These are phyloP conservation scores for Galbula dea DNA, from an alignment of 2,113 vertebrate genomes.

Conservation along the genomic window DNA sequence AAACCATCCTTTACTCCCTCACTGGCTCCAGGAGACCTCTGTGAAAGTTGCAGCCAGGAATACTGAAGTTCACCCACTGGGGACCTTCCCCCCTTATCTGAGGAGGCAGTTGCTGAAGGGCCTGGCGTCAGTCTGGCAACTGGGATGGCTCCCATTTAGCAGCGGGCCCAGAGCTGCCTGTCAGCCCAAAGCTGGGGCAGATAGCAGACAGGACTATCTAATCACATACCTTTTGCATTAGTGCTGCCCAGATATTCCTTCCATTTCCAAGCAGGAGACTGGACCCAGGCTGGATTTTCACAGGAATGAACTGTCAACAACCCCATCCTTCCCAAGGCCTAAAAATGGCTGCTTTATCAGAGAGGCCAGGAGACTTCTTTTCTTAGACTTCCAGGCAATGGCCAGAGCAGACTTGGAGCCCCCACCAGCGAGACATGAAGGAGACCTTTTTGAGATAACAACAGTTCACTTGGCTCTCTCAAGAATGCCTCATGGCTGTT, in stretches of 20 bases:
- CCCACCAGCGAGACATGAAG: conserved; percentile 66
- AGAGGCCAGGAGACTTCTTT: conserved; percentile 69
- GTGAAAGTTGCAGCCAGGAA: conserved; percentile 45
- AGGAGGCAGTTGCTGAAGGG: conserved; percentile 68
- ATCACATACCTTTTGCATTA: conserved; percentile 65
- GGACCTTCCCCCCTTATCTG: conserved; percentile 77
- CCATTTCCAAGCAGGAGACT: conserved; percentile 41
- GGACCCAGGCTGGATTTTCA: conserved; percentile 60
- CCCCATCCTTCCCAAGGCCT: conserved; percentile 78
- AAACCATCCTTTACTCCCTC: background rate
- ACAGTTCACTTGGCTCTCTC: conserved; percentile 61
- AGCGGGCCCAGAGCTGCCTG: conserved; percentile 80
- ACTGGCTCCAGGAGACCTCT: conserved; percentile 22
- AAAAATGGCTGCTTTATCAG: conserved; percentile 70
- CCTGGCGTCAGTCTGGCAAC: conserved; percentile 85
- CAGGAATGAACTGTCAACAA: conserved; percentile 86
- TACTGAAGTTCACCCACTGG: conserved; percentile 50
- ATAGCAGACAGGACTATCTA: conserved; percentile 62
- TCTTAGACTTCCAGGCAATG: conserved; percentile 66
- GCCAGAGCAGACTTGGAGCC: conserved; percentile 65
- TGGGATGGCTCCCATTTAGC: conserved; percentile 80
- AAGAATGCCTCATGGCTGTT: conserved; percentile 57
- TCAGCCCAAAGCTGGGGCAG: conserved; percentile 77
- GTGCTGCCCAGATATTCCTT: conserved; percentile 53
- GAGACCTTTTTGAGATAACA: conserved; percentile 67